phyloP scores from a whole-genome alignment of 2,888 invertebrate species.

The Rhogogaster chlorosoma region DNA sequence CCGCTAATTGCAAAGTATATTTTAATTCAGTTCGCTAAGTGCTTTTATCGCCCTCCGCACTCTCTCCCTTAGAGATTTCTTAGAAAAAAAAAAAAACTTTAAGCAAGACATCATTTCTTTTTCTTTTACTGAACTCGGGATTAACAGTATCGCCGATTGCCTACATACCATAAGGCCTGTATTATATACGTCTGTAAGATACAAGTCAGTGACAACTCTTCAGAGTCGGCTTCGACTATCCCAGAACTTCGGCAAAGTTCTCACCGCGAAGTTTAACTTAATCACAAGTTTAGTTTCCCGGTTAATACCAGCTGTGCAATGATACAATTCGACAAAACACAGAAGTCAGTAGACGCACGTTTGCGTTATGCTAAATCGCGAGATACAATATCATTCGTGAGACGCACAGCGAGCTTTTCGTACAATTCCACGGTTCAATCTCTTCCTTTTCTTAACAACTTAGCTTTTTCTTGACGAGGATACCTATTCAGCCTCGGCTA shows the following conservation, averaged over 20 bases:
- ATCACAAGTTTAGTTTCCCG: conserved; percentile 8
- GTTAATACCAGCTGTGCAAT: conserved; percentile 23
- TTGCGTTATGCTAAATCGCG: neutral
- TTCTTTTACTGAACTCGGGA: neutral
- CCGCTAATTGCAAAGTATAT: conserved; percentile 31
- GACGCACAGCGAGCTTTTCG: neutral
- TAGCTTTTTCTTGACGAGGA: neutral
- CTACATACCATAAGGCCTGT: too few relatives aligned
- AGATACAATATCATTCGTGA: neutral
- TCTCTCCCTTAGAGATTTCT: neutral
- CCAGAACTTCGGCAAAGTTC: conserved; percentile 13
- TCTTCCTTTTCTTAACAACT: neutral
- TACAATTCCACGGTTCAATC: neutral
- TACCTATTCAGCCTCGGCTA: neutral
- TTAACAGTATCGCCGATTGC: neutral
- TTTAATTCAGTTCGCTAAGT: conserved; percentile 36
- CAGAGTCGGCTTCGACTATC: neutral
- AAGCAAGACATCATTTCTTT: neutral
- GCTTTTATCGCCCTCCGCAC: conserved; percentile 28
- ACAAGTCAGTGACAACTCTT: conserved; percentile 6
- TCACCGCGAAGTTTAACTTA: neutral
- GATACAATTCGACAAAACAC: neutral
- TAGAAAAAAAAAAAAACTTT: neutral
- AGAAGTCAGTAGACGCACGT: neutral
- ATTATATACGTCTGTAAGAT: neutral